Base-by-base conservation (phyloP, 2,113 vertebrate genomes). In the Anhinga rufa region DNA sequence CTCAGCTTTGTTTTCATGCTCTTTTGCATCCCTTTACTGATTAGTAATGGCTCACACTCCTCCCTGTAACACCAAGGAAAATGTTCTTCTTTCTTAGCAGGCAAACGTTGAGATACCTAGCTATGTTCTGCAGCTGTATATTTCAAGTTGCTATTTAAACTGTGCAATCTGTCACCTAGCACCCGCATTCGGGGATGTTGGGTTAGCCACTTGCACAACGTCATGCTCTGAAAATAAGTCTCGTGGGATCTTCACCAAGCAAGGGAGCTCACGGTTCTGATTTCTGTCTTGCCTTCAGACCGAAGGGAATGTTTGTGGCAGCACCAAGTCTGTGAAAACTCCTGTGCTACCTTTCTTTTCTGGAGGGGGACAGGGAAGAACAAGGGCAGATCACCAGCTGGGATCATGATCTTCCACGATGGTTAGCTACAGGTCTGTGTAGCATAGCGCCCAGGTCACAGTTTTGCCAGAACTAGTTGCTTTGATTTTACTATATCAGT, bases 161-260 rank as follows among this genome's bases (percentile, higher is more conserved):
- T 38, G 29, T 42, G 64, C 49, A 52, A 17, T 69, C 72, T 61
- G 60, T 61, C 61, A 87, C 54, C 46, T 36, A 44, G 69, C 55
- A 55, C 18, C 69, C 22, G 8, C 12, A 9, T 71, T 31, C 42
- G 42, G 34, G 46, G 10, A 42, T 54, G 32, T 3, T 80, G 76
- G 31, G 42, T 76, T 82, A 75, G 57, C 16, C 58, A 58, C 32
- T 19, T 64, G 31, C 12, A 28, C 54, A 71, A 36, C 3, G 22
- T 46, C 62, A 10, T 32, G 25, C 52, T 82, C 38, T 61, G 87
- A 36, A 76, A 81, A 12, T 20, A 84, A 66, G 24, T 58, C 52
- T 31, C 0, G 0, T 9, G 13, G 16, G 12, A 66, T 28, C 28
- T 64, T 60, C 38, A 55, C 9, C 38, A 71, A 71, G 29, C 52